Percentiles rank a stretch among this genome's conserved stretches.
Evolutionary conservation across 2,888 invertebrate species (phyloP).

Genomic region (Melipona bicolor): DNA sequence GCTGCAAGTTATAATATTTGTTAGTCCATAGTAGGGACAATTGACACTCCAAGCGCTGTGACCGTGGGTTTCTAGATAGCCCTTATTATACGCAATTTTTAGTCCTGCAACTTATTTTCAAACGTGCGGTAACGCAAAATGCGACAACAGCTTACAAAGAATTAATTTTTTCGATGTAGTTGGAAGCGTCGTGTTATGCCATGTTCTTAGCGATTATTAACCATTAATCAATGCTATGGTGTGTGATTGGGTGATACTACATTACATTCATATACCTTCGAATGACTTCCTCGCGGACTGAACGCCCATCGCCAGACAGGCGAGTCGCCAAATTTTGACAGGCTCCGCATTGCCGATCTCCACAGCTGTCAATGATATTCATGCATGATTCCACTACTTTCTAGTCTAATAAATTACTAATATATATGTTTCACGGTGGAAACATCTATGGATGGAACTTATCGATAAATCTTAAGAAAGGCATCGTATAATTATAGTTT

Average conservation of each 20-base stretch:
- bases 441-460: conserved; percentile 1
- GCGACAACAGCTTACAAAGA: background rate
- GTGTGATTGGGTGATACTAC: conserved; percentile 65
- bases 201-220: conserved; percentile 37
- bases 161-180: background rate
- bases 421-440: conserved; percentile 18
- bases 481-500: background rate
- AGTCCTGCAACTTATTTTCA: background rate
- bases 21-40: conserved; percentile 63
- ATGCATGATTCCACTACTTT: conserved; percentile 78
- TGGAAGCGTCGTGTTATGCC: conserved; percentile 20
- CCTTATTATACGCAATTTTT: conserved; percentile 1
- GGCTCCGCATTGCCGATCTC: conserved; percentile 82
- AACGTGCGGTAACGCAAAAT: background rate
- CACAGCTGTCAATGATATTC: conserved; percentile 82
- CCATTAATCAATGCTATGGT: conserved; percentile 32
- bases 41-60: conserved; percentile 68
- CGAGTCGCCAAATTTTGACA: conserved; percentile 82
- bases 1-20: conserved; percentile 42
- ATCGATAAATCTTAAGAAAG: background rate
- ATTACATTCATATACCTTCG: conserved; percentile 79
- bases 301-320: conserved; percentile 81
- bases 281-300: conserved; percentile 81
- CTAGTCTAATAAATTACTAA: conserved; percentile 58
- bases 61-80: conserved; percentile 60